Conservation (phyloP, 2,888 invertebrate species). For the Polydrusus pterygomalis region DNA sequence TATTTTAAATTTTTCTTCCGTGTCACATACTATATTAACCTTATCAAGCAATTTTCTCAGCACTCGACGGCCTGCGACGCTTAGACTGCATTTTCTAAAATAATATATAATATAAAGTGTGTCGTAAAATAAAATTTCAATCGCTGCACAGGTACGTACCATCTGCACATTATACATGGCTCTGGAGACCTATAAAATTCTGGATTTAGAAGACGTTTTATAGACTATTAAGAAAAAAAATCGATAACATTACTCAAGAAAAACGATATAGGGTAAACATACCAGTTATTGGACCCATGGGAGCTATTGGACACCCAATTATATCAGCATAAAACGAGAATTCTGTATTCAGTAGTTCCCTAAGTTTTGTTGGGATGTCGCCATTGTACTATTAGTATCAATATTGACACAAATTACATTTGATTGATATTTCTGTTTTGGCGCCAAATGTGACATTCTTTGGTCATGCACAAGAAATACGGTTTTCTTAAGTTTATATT, state of each 20-base stretch:
- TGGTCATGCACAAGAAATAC: too few relatives aligned
- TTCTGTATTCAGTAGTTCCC: too few relatives aligned
- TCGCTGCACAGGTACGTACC: neutral
- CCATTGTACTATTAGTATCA: too few relatives aligned
- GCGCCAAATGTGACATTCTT: too few relatives aligned
- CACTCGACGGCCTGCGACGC: neutral
- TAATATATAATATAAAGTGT: conserved; percentile 6
- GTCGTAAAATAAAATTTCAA: conserved; percentile 4
- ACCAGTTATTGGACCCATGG: too few relatives aligned
- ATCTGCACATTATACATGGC: neutral
- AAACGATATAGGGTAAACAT: too few relatives aligned
- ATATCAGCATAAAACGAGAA: too few relatives aligned
- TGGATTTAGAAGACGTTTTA: neutral
- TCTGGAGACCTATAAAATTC: neutral
- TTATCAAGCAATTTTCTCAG: conserved; percentile 18
- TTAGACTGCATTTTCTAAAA: conserved; percentile 11
- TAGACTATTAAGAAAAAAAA: neutral
- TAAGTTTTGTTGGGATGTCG: too few relatives aligned
- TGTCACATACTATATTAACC: conserved; percentile 8
- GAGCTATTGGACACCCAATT: too few relatives aligned
- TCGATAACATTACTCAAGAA: neutral
- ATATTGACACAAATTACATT: too few relatives aligned
- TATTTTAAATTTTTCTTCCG: neutral
- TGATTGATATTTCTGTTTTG: too few relatives aligned
- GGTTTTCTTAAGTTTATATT: too few relatives aligned